Evolutionary conservation across 2,797 vertebrate genomes (phyloP).

Genomic region (Luscinia megarhynchos): DNA sequence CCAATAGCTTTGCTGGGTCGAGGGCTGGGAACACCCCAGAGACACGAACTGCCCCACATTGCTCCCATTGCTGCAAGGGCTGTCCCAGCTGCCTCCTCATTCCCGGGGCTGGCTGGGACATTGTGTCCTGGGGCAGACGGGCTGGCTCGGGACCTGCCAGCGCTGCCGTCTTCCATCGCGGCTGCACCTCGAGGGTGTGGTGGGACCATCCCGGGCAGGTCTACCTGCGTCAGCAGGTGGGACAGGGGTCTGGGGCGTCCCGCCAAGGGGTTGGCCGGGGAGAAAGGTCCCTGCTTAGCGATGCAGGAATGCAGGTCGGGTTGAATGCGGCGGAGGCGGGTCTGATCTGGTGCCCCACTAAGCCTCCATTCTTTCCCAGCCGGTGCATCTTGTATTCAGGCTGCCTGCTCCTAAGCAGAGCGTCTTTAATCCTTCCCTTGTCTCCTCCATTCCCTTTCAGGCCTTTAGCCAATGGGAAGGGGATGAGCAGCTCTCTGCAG

Average conservation of each 20-base stretch:
- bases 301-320: conserved; percentile 58
- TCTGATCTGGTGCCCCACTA: conserved; percentile 68
- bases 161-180: accelerated
- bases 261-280: not conserved
- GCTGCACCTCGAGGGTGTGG: not conserved
- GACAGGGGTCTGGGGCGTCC: not conserved
- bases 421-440: conserved; percentile 73
- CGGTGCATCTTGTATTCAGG: conserved; percentile 63
- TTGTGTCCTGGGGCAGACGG: not conserved
- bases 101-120: not conserved
- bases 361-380: conserved; percentile 63
- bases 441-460: conserved; percentile 69
- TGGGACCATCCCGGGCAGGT: not conserved
- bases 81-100: not conserved
- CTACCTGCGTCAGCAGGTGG: conserved; percentile 53
- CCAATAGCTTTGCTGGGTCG: accelerated
- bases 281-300: conserved; percentile 56
- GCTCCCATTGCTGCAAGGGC: not conserved
- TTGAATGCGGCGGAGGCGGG: conserved; percentile 47
- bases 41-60: accelerated
- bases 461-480: conserved; percentile 63
- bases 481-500: conserved; percentile 68
- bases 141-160: not conserved
- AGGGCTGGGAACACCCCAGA: not conserved
- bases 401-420: conserved; percentile 70